Conservation (phyloP, 2,888 invertebrate species). For the Branchipolynoe longqiensis region DNA sequence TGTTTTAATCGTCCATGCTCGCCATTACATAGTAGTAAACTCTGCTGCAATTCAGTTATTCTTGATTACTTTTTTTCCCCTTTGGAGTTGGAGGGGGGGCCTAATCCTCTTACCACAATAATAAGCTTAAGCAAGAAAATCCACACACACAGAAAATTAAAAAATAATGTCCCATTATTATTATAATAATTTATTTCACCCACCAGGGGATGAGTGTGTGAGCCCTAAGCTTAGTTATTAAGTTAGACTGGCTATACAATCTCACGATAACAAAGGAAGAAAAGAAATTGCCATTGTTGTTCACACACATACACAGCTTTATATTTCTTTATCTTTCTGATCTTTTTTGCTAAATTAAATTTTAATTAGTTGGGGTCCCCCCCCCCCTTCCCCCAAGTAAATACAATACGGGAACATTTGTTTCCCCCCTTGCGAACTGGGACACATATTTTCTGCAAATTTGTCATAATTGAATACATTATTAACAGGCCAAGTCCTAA, state of each 20-base stretch:
- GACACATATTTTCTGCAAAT: constrained; percentile 45
- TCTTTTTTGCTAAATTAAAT: too few relatives aligned
- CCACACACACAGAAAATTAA: too few relatives aligned
- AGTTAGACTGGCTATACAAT: constrained; percentile 21
- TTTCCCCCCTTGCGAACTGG: constrained; percentile 28
- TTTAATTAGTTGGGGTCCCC: too few relatives aligned
- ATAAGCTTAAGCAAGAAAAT: constrained; percentile 43
- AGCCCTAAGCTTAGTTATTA: too few relatives aligned
- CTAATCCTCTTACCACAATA: constrained; percentile 41
- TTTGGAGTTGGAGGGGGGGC: too few relatives aligned
- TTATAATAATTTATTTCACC: too few relatives aligned
- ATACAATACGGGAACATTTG: constrained; percentile 54
- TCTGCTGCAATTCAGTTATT: constrained; percentile 54
- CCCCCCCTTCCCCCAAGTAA: too few relatives aligned
- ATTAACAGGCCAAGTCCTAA: constrained; percentile 52
- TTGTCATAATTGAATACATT: constrained; percentile 20
- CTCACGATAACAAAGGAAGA: constrained; percentile 36
- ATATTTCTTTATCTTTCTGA: constrained; percentile 2
- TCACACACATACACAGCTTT: constrained; percentile 18
- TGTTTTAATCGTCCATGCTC: constrained; percentile 40
- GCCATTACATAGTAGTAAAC: constrained; percentile 51
- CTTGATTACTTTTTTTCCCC: constrained; percentile 55
- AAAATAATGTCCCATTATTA: constrained; percentile 19
- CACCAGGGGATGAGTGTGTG: constrained; percentile 17
- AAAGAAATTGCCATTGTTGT: constrained; percentile 40